Conservation (phyloP, 2,888 invertebrate species). For the Sycophila texana region DNA sequence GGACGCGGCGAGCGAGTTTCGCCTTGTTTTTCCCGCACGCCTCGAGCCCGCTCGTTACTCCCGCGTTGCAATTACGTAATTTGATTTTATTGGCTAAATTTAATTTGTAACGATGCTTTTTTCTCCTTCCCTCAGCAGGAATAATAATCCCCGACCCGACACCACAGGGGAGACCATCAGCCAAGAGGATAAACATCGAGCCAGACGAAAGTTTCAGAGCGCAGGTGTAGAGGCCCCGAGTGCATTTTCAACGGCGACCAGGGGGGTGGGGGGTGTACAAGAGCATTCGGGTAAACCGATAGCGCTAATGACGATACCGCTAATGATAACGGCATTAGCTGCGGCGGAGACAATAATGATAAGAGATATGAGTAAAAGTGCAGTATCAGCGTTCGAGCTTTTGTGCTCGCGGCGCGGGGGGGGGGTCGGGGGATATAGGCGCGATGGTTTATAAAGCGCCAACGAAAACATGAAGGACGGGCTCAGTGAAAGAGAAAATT, state of each 20-base stretch:
- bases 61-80: too few relatives aligned
- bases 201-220: conserved; percentile 27
- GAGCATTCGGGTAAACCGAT: not conserved
- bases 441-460: conserved; percentile 48
- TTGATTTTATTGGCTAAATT: too few relatives aligned
- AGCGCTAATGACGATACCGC: not conserved
- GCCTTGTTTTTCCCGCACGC: not conserved
- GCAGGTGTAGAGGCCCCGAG: conserved; percentile 43
- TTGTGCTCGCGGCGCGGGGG: conserved; percentile 1
- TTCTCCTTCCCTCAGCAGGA: too few relatives aligned
- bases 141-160: too few relatives aligned
- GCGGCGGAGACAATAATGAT: not conserved
- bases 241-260: conserved; percentile 34
- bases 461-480: conserved; percentile 57
- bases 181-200: too few relatives aligned
- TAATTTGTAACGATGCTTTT: too few relatives aligned
- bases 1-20: conserved; percentile 2
- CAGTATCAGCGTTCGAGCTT: conserved; percentile 15
- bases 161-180: too few relatives aligned
- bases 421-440: conserved; percentile 5
- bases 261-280: too few relatives aligned
- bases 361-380: conserved; percentile 12
- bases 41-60: too few relatives aligned
- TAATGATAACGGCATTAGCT: conserved; percentile 14
- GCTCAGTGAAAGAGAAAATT: conserved; percentile 56